Evolutionary conservation across 2,888 invertebrate species (phyloP).

Genomic region (Drosophila nr. medialis): DNA sequence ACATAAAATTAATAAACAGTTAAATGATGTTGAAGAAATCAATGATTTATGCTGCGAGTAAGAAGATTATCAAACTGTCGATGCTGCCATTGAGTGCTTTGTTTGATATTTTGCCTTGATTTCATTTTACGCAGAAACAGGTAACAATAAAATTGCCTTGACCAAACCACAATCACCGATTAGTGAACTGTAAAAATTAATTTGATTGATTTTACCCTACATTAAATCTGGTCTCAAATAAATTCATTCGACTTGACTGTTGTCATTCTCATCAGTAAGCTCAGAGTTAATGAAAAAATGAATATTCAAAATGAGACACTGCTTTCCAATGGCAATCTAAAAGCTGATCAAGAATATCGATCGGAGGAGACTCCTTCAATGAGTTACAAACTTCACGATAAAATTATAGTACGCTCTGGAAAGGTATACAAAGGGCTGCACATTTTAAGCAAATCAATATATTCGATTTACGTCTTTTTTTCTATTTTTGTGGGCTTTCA

Average conservation of each 20-base stretch:
- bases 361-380: neutral
- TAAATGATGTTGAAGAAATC: neutral
- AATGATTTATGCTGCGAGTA: neutral
- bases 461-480: neutral
- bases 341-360: neutral
- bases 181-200: neutral
- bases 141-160: neutral
- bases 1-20: neutral
- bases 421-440: neutral
- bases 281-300: too few relatives aligned
- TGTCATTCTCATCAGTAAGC: too few relatives aligned
- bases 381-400: neutral
- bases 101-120: neutral
- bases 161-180: neutral
- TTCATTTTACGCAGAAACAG: neutral
- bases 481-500: conserved; percentile 1
- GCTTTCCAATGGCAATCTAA: neutral
- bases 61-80: neutral
- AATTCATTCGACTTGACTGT: neutral
- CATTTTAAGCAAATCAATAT: conserved; percentile 34
- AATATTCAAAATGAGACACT: neutral
- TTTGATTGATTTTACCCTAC: neutral
- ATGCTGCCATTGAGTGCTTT: neutral
- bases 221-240: neutral
- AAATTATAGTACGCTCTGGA: neutral